Base-by-base conservation (phyloP, 2,888 invertebrate genomes). In the Caradrina clavipalpis region DNA sequence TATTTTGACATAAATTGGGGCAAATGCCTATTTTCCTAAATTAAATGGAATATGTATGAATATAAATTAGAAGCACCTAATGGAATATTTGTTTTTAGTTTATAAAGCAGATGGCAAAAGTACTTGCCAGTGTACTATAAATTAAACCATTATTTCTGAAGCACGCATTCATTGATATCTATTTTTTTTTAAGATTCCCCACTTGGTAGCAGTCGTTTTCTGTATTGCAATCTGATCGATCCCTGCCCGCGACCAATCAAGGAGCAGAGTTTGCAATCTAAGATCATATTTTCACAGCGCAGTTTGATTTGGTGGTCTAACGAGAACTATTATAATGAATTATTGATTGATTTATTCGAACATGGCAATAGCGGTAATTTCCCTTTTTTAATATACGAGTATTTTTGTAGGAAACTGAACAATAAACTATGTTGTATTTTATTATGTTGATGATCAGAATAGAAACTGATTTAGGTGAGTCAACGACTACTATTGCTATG, bases 51-150 rank as follows among this genome's bases (percentile, higher is more conserved):
- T 56, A 55, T 55, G 31, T 59, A 35, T 61, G 62, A 47, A 70
- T 69, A 62, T 61, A 69, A 69, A 72, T 73, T 76, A 79, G 55
- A 81, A 82, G 82, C 82, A 82, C 82, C 82, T 67, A 68, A 21
- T 53, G 56, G 62, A 69, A 65, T 19, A 64, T 60, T 35, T 35
- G 35, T 60, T 22, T 45, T 22, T 56, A 47, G 26, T 54, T 11
- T 47, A 35, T 64, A 61, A 49, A 51, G 54, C 55, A 57, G 49
- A 31, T 49, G 67, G 61, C 76, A 62, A 54, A 57, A 39, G 13
- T 60, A 53, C 35, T 22, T 66, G 63, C 60, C 53, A 15, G 22
- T 58, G 26, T 62, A 49, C 17, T 57, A 35, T 72, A 45, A 42
- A 58, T 59, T n/a, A 59, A 64, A 78, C n/a, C 55, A 76, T 77